A percentile compares a stretch with the other conserved stretches of the same genome.
phyloP scores from a whole-genome alignment of 1,140 invertebrate species.

The Pinna nobilis region DNA sequence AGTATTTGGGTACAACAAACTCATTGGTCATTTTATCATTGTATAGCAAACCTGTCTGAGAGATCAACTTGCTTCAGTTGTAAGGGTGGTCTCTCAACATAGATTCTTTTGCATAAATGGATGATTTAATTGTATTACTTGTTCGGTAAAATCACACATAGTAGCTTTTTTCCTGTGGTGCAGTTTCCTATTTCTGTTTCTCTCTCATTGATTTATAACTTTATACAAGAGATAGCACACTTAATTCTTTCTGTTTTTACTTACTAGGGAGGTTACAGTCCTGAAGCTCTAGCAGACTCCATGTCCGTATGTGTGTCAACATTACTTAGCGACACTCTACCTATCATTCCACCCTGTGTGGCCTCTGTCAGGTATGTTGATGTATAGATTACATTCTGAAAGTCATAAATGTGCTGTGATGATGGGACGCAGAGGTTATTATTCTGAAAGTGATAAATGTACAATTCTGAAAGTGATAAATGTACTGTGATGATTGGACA shows the following conservation, averaged over 20 bases:
- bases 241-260: neutral
- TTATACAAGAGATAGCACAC: neutral
- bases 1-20: too few relatives aligned
- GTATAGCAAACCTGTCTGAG: too few relatives aligned
- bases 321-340: constrained; percentile 88
- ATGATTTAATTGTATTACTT: too few relatives aligned
- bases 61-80: too few relatives aligned
- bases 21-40: too few relatives aligned
- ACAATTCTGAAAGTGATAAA: neutral
- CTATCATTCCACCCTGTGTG: constrained; percentile 66
- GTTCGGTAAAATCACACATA: too few relatives aligned
- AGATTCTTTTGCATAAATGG: neutral
- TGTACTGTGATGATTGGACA: too few relatives aligned
- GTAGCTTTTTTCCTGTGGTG: too few relatives aligned
- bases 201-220: neutral
- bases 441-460: neutral
- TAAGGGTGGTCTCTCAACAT: neutral
- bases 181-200: neutral
- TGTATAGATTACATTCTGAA: neutral
- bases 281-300: constrained; percentile 87
- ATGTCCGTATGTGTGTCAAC: constrained; percentile 91
- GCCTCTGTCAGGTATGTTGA: constrained; percentile 58
- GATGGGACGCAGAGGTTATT: neutral
- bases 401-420: neutral
- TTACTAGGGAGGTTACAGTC: constrained; percentile 89